Conservation (phyloP, 2,797 vertebrate species). For the Hemibagrus guttatus region DNA sequence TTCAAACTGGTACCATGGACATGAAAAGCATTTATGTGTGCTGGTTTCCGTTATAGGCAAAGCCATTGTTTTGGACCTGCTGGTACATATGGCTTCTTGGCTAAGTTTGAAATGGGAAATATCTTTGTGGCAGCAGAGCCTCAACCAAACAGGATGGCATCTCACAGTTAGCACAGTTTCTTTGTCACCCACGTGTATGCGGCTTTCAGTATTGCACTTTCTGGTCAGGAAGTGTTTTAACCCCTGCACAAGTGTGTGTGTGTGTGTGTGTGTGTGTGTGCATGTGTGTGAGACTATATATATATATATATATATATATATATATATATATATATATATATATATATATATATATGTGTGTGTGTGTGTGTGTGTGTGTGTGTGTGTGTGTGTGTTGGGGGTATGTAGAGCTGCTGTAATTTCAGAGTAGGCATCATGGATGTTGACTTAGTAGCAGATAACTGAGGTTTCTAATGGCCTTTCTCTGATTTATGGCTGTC, state of each 20-base stretch:
- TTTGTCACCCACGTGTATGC: constrained; percentile 71
- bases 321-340: not conserved
- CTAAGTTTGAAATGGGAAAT: constrained; percentile 56
- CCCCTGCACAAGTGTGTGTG: constrained; percentile 33
- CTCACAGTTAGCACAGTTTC: constrained; percentile 68
- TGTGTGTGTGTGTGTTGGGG: not conserved
- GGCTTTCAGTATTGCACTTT: constrained; percentile 65
- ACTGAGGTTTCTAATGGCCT: constrained; percentile 34
- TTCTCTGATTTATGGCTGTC: constrained; percentile 28
- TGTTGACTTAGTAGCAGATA: constrained; percentile 41
- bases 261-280: not conserved
- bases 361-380: not conserved
- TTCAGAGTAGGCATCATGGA: constrained; percentile 17
- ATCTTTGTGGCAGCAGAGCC: constrained; percentile 55
- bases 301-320: too few species aligned
- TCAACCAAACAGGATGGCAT: constrained; percentile 59
- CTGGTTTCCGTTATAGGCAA: constrained; percentile 29
- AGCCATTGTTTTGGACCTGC: constrained; percentile 43
- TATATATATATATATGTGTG: not conserved
- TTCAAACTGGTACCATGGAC: constrained; percentile 27
- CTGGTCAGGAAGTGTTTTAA: constrained; percentile 71
- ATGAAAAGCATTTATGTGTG: constrained; percentile 31
- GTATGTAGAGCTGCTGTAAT: constrained; percentile 21
- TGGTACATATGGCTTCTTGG: constrained; percentile 51
- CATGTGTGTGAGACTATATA: too few species aligned